Evolutionary conservation across 1,140 invertebrate genomes (phyloP), one percentile per base, ranked within the genome.

Genomic region (Aphidius ervi): DNA sequence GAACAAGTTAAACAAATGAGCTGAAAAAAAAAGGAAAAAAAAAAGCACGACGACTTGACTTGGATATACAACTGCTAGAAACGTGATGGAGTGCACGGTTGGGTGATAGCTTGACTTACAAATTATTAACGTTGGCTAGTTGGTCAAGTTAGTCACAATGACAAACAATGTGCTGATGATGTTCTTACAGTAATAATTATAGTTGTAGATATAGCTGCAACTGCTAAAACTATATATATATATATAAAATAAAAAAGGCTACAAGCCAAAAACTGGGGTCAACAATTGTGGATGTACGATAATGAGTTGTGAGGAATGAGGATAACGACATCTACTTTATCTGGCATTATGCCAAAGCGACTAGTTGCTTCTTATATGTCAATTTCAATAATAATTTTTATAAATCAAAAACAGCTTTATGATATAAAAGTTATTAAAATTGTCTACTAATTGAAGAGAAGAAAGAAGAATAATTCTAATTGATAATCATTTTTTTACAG

Each of bases 301-400:
- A 72, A 72, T 70, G 68, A 73, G 65, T 55, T 63, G 2, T 31
- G 61, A 46, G 50, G 20, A 48, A 53, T 46, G 61, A 68, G 49
- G 60, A 70, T 67, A 70, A 63, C 58, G 65, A 31, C 23, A 31
- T 63, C 59, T 70, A 66, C 74, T 72, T 75, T 71, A 74, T 72
- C 68, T 77, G 75, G 75, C 72, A n/a, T 54, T 9, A 49, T 50
- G 73, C 75, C 75, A 77, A 75, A 68, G 65, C 72, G 71, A 76
- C 75, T 68, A 76, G 75, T 77, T 77, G 75, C 75, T 75, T 69
- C 65, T 58, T 57, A 62, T 68, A 68, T 66, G 65, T 70, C 70
- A 70, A 66, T 54, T 31, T 31, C 2, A 31, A 2, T 31, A 31
- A 31, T 31, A 31, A 31, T 31, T 31, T 31, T 31, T 31, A 31